phyloP scores from a whole-genome alignment of 1,140 invertebrate species.

The Myzus persicae region DNA sequence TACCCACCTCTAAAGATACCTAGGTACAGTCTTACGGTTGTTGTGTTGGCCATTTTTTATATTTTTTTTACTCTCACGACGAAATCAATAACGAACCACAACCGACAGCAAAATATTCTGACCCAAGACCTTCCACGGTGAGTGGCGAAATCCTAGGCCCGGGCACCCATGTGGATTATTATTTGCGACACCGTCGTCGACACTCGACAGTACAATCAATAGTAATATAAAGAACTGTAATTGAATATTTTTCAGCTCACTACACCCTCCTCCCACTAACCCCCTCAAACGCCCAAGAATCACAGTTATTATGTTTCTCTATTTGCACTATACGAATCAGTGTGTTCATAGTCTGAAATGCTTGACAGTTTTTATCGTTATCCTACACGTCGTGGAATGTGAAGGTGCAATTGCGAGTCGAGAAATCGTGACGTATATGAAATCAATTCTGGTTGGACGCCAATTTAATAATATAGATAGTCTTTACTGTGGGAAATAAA shows the following conservation, averaged over 20 bases:
- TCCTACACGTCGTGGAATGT: background rate
- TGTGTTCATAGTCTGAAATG: background rate
- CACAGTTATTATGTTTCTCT: background rate
- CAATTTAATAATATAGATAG: background rate
- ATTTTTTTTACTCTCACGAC: background rate
- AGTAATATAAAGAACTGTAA: background rate
- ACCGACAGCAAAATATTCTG: background rate
- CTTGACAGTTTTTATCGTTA: background rate
- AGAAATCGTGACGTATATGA: background rate
- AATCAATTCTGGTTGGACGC: background rate
- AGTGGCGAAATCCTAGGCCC: background rate
- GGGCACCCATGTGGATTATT: background rate
- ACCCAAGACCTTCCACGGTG: background rate
- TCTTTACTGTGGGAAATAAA: background rate
- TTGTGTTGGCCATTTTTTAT: background rate
- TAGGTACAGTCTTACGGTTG: background rate
- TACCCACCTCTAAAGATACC: background rate
- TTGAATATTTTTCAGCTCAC: background rate
- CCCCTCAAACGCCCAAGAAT: no score
- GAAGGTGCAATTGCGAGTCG: no score
- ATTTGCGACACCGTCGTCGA: background rate
- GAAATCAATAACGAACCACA: background rate
- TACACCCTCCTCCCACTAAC: no score
- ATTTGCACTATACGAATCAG: background rate
- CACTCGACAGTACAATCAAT: background rate